Percentiles rank a stretch among this genome's conserved stretches.
phyloP scores from a whole-genome alignment of 2,888 invertebrate species.

The Biston stratarius region DNA sequence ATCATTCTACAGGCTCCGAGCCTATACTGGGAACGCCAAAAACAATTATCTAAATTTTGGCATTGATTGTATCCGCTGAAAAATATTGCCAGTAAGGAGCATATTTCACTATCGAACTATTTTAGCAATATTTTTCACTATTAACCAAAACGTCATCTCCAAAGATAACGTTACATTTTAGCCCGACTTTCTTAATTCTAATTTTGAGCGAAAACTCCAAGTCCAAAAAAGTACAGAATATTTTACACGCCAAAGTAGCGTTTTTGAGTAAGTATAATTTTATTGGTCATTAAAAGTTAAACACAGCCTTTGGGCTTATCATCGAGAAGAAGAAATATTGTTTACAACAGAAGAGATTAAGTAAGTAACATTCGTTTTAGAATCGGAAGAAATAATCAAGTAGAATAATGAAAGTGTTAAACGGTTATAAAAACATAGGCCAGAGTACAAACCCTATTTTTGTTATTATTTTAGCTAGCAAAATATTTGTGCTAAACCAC shows the following conservation, averaged over 20 bases:
- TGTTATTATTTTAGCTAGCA: conserved; percentile 25
- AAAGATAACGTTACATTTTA: conserved; percentile 8
- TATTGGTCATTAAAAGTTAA: conserved; percentile 46
- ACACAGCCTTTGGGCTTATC: conserved; percentile 50
- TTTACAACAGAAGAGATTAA: conserved; percentile 5
- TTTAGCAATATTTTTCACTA: conserved; percentile 11
- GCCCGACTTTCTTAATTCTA: conserved; percentile 31
- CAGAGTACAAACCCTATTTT: conserved; percentile 23
- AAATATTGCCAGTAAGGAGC: not conserved
- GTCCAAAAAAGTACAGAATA: conserved; percentile 41
- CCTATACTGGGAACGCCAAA: conserved; percentile 20
- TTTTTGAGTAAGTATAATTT: conserved; percentile 26
- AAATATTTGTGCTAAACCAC: conserved; percentile 42
- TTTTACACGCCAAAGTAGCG: conserved; percentile 25
- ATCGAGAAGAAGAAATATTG: conserved; percentile 40
- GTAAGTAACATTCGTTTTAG: not conserved
- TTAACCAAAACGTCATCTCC: conserved; percentile 1
- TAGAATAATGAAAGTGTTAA: not conserved
- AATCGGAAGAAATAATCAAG: not conserved
- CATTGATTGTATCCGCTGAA: conserved; percentile 10
- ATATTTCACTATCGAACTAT: not conserved
- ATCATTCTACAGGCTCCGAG: conserved; percentile 17
- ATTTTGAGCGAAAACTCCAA: conserved; percentile 47
- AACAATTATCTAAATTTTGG: conserved; percentile 11
- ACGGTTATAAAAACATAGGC: conserved; percentile 36